A percentile compares a stretch with the other conserved stretches of the same genome.
These are phyloP conservation scores for Etheostoma spectabile DNA, from an alignment of 2,113 vertebrate species.

Conservation along the genomic window DNA sequence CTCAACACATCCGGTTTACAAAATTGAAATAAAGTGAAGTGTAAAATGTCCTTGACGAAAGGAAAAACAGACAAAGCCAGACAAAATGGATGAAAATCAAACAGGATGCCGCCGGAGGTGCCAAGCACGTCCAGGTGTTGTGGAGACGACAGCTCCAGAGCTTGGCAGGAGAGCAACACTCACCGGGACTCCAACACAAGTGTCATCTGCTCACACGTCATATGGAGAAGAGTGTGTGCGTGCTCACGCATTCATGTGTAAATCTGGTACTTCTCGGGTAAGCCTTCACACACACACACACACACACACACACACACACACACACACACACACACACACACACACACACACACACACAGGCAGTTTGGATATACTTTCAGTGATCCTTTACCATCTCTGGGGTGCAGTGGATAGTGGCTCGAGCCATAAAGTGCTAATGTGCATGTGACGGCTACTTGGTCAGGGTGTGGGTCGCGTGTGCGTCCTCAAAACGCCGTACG, in stretches of 20 bases:
- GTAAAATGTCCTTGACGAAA: neutral
- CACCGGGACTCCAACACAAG: slow-evolving; percentile 4
- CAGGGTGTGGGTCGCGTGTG: too few relatives aligned
- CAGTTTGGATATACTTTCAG: neutral
- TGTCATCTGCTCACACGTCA: neutral
- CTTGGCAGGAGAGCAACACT: slow-evolving; percentile 20
- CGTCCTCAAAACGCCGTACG: neutral
- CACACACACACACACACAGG: too few relatives aligned
- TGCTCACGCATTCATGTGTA: neutral
- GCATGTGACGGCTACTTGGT: neutral
- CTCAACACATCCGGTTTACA: neutral
- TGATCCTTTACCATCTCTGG: neutral
- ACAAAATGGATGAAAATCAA: neutral
- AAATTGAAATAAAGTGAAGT: neutral
- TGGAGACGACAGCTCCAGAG: neutral
- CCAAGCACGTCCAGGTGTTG: slow-evolving; percentile 53
- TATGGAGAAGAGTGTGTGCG: neutral
- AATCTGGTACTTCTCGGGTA: neutral
- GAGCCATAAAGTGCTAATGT: neutral
- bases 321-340: neutral
- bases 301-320: neutral
- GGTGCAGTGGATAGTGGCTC: neutral
- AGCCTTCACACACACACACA: neutral
- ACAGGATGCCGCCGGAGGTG: slow-evolving; percentile 10
- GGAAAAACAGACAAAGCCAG: neutral